A percentile compares a stretch with the other conserved stretches of the same genome.
These are phyloP conservation scores for Penaeus indicus DNA, from an alignment of 1,140 invertebrate species.

Conservation along the genomic window DNA sequence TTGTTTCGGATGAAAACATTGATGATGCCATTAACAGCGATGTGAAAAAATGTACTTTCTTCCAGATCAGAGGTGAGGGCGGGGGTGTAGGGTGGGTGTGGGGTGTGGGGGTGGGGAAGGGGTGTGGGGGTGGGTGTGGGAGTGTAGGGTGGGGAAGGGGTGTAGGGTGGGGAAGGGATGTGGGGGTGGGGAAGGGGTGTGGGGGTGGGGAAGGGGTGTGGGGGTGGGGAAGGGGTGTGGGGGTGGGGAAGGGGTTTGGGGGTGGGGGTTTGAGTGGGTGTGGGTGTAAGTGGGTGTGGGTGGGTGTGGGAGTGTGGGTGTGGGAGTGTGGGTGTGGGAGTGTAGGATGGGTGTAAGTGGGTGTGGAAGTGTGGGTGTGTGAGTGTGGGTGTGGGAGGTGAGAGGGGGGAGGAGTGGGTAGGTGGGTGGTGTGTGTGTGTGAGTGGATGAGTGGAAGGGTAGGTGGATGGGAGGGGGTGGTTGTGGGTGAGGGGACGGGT, in stretches of 20 bases:
- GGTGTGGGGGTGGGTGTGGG: background rate
- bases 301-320: background rate
- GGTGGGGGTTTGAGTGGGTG: background rate
- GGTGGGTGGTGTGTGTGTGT: background rate
- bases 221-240: background rate
- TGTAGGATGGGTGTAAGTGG: background rate
- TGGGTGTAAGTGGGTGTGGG: no score
- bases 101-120: background rate
- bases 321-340: background rate
- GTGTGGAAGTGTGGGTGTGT: background rate
- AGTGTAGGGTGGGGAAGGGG: no score
- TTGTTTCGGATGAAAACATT: background rate
- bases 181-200: no score
- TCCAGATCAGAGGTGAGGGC: conserved; percentile 27
- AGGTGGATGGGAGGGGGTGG: background rate
- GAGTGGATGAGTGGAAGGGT: background rate
- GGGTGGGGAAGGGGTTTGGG: background rate
- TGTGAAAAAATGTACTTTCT: conserved; percentile 20
- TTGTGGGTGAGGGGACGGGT: background rate
- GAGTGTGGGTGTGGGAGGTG: background rate
- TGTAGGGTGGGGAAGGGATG: no score
- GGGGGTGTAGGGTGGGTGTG: background rate
- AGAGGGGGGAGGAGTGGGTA: background rate
- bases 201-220: background rate
- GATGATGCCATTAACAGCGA: background rate